Base-by-base conservation (phyloP, 64 coral and sea anemone species). In the Pachyseris speciosa region DNA sequence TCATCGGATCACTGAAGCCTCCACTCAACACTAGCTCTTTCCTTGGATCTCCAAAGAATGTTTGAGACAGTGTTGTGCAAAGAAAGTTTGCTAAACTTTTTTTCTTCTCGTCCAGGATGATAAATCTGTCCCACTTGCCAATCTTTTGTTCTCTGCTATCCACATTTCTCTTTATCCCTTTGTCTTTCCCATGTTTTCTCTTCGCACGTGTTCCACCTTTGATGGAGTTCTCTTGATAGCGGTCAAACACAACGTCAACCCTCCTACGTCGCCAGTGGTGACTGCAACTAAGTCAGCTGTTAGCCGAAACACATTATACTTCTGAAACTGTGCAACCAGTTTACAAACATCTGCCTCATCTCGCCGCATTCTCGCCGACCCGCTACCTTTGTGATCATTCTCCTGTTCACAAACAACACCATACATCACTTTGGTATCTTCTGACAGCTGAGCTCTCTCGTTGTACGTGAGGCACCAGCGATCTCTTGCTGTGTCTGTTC, bases 351-450 rank as follows among this genome's bases (percentile, higher is more conserved):
- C 86, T 57, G 89, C 86, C 65, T 76, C 68, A 84, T 89, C 80
- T 20, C 59, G 55, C 16, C 42, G 37, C 43, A 84, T 89, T 64
- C 78, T 84, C 22, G 78, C 55, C 6, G 50, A 20, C 48, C 86
- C 68, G 24, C 34, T 58, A 22, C 89, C 84, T 83, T 89, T 94
- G 53, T 84, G 78, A 9, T 37, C n/a, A 67, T 8, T 31, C 22
- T 41, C 67, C 66, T 94, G 67, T 38, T 74, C 20, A 0, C 24
- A 33, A 36, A 48, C 0, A n/a, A 85, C 28, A 53, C 44, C 55
- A 94, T 89, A 90, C 87, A 95, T 95, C 40, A 9, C 59, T 90
- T 90, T 91, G 15, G 94, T 95, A 22, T 95, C 63, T 12, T 91
- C 78, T 49, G 93, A 75, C 27, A 94, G 28, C 68, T 85, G 51